Conservation (phyloP, 1,140 invertebrate genomes). For the Dendrolimus punctatus region DNA sequence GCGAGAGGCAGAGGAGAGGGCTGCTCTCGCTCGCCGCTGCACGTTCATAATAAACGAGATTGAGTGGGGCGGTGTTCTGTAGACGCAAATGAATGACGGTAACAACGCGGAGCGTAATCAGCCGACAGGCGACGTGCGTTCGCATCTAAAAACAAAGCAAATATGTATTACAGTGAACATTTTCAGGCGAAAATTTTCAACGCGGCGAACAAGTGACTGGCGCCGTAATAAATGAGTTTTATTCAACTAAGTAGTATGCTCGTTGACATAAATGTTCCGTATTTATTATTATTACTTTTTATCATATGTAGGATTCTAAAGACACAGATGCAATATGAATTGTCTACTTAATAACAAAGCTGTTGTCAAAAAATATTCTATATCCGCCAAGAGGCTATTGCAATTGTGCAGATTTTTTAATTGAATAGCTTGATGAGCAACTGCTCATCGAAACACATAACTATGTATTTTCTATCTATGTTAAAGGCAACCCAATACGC, state of each 20-base stretch:
- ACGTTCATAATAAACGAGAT: slow-evolving; percentile 67
- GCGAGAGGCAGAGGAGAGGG: slow-evolving; percentile 31
- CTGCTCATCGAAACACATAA: too few relatives aligned
- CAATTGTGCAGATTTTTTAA: too few relatives aligned
- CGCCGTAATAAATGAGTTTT: slow-evolving; percentile 9
- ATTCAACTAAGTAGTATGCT: slow-evolving; percentile 6
- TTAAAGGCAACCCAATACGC: too few relatives aligned
- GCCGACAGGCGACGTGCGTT: slow-evolving; percentile 46
- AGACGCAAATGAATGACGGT: slow-evolving; percentile 62
- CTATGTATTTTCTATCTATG: too few relatives aligned
- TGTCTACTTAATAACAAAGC: too few relatives aligned
- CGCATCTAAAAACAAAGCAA: slow-evolving; percentile 48
- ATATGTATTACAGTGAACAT: slow-evolving; percentile 35
- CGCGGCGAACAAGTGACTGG: slow-evolving; percentile 9
- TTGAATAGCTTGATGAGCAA: too few relatives aligned
- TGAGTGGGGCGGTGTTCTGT: slow-evolving; percentile 45
- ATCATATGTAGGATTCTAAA: too few relatives aligned
- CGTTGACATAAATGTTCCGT: not conserved
- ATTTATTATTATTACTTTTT: too few relatives aligned
- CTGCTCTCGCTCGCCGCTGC: slow-evolving; percentile 29
- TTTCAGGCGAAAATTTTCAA: slow-evolving; percentile 28
- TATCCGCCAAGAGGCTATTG: too few relatives aligned
- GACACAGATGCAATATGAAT: too few relatives aligned
- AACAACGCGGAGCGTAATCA: slow-evolving; percentile 54
- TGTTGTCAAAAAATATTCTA: too few relatives aligned